Evolutionary conservation across 1,140 invertebrate species (phyloP).

Genomic region (Nasonia vitripennis): DNA sequence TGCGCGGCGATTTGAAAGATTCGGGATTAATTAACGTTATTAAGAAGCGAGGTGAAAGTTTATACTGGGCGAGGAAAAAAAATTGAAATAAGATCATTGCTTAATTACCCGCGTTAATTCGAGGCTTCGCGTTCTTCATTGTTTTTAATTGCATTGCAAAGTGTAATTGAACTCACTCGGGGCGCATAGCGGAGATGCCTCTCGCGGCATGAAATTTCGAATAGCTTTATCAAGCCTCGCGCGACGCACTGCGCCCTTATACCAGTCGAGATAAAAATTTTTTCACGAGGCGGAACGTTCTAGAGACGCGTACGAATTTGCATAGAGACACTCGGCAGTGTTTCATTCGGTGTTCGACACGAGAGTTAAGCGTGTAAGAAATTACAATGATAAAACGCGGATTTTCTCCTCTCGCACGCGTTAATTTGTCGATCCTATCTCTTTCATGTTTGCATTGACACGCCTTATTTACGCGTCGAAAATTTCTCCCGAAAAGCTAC

Average conservation of each 20-base stretch:
- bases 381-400: no score
- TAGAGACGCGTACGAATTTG: no score
- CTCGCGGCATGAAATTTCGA: neutral
- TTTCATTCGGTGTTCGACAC: no score
- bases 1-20: neutral
- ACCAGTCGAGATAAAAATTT: no score
- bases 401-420: no score
- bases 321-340: no score
- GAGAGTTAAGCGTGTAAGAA: no score
- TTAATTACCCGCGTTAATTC: neutral
- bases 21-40: neutral
- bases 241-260: neutral
- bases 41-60: neutral
- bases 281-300: no score
- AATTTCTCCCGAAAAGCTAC: no score
- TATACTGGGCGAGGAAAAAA: neutral
- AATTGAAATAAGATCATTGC: neutral
- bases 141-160: slow-evolving; percentile 4
- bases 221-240: neutral
- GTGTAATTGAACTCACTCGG: neutral
- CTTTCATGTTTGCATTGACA: no score
- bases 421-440: no score
- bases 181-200: neutral
- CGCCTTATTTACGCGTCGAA: no score
- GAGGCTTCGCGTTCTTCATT: neutral